Base-by-base conservation (phyloP, 2,888 invertebrate species). In the Rhabditoides inermis region DNA sequence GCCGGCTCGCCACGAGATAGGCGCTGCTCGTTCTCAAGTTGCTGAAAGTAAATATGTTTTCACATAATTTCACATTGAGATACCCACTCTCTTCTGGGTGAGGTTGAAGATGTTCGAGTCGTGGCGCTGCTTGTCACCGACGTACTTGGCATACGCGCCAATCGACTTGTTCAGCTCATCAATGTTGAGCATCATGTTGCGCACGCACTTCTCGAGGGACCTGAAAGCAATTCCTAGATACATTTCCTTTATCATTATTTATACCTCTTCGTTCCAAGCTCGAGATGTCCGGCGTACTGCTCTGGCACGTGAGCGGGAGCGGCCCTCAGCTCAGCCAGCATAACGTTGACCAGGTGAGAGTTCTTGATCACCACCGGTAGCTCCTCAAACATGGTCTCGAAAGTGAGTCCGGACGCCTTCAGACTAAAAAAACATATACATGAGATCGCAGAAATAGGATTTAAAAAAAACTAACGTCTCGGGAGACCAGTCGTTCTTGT, bases 321-420 rank as follows among this genome's bases (percentile, higher is more conserved):
- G n/a, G 73, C 58, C 5, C 63, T 84, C 45, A 98, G 78, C 78
- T 98, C 95, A 4, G 90, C 90, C 84, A 95, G 87, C 84, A 95
- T 86, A 55, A 91, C 90, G 77, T 95, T 98, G 12, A 90, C 88
- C 63, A 99, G 81, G 26, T 91, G 90, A 2, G 95, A 95, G 79
- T 98, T 98, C 73, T 87, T 87, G 63, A 99, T 88, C n/a, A 88
- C 86, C 56, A 99, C 87, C 10, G 94, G 94, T 62, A 98, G 88
- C 80, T 98, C 98, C 63, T 81, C 81, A 72, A 94, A 92, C 67
- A 99, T 83, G 74, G 84, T 87, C 77, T 94, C 90, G 76, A 88
- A 95, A 39, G 90, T 90, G 53, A 98, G 86, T 78, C 90, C 89
- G 55, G 89, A 81, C 69, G 86, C 87, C 69, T 79, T 78, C 44